Base-by-base conservation (phyloP, 2,797 vertebrate species). In the Tachyglossus aculeatus region DNA sequence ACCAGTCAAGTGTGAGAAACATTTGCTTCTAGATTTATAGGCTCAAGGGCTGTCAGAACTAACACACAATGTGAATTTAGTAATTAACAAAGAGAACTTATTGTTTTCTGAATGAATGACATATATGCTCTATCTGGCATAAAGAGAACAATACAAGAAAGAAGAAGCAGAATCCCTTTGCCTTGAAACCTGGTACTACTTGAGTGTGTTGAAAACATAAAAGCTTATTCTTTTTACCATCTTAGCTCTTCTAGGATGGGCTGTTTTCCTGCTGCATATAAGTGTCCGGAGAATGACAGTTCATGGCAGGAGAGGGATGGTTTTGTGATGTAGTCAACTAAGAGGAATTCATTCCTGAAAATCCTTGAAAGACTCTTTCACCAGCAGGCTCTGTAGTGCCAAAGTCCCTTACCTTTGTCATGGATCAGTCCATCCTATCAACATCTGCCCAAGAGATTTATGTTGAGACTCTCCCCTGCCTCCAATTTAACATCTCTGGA, bases 1-100 rank as follows among this genome's bases (percentile, higher is more conserved):
- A 25, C 39, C 43, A 7, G 37, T 37, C 3, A 10, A 54, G 21
- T 15, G 25, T 10, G 41, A 54, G 44, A 29, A 14, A 22, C 25
- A 39, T 51, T 1, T 39, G 21, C 14, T 0, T 5, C 9, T 45
- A 66, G 31, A 10, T 13, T 31, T 25, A 29, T 15, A 40, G 48
- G 54, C 9, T 25, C 3, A 1, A 8, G 3, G 12, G 15, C 7
- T 19, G 33, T 11, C 15, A 25, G 51, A 24, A 25, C 9, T 34
- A 53, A 10, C 21, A 37, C 0, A 6, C 0, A 3, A 14, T 3
- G 6, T 16, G 19, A 4, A 14, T 9, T 16, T 51, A 9, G 21
- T 27, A 55, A 40, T 34, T 61, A 24, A 24, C 10, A 5, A 5
- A 10, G 1, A 45, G 11, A 25, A 38, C 39, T 43, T 47, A 16